phyloP scores from a whole-genome alignment of 2,888 invertebrate genomes.

The Stomorhina lunata region DNA sequence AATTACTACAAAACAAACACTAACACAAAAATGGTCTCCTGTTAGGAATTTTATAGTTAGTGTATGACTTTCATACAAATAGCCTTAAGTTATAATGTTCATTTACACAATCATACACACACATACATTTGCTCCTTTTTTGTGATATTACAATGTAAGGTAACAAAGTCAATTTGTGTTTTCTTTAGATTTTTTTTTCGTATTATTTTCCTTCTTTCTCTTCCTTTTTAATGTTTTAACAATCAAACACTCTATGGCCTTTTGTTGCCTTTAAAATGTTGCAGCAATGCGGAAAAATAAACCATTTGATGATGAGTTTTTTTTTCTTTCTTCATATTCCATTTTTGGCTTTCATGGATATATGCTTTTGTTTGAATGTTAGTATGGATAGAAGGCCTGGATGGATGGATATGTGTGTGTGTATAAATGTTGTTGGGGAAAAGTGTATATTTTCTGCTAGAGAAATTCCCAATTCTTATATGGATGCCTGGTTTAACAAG shows the following conservation, averaged over 20 bases:
- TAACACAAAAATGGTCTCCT: constrained; percentile 2
- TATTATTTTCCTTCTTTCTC: background rate
- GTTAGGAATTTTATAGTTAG: constrained; percentile 28
- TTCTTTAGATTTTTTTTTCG: constrained; percentile 30
- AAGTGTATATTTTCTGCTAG: constrained; percentile 56
- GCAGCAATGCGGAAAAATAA: constrained; percentile 70
- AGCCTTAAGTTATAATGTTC: constrained; percentile 39
- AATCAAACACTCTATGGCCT: constrained; percentile 54
- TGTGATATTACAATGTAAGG: constrained; percentile 54
- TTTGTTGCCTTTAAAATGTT: constrained; percentile 59
- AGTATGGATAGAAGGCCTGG: too few relatives aligned
- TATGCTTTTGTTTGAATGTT: background rate
- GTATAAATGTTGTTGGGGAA: background rate
- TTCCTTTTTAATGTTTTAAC: constrained; percentile 34
- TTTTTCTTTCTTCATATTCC: background rate
- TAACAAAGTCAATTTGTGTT: constrained; percentile 64
- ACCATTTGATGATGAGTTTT: constrained; percentile 74
- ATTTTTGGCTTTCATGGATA: constrained; percentile 24
- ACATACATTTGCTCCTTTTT: background rate
- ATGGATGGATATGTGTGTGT: too few relatives aligned
- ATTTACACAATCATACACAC: constrained; percentile 25
- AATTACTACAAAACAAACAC: background rate
- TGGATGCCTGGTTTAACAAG: constrained; percentile 43
- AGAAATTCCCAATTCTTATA: constrained; percentile 68
- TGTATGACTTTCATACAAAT: constrained; percentile 26